Conservation (phyloP, 2,113 vertebrate genomes). For the Campylorhamphus procurvoides region DNA sequence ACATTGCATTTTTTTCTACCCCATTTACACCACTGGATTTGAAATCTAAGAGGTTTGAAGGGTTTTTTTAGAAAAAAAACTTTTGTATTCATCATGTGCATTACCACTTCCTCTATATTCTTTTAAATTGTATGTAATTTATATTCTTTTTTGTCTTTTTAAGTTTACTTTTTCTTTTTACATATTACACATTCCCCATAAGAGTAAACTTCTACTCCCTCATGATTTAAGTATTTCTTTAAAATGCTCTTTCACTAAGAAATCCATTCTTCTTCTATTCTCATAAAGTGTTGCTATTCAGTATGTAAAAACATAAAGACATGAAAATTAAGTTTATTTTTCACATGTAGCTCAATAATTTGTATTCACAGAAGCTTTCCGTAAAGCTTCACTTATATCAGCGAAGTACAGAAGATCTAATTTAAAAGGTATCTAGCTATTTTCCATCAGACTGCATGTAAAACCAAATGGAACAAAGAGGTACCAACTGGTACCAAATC, state of each 20-base stretch:
- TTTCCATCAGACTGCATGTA: not conserved
- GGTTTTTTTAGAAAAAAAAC: too few species aligned
- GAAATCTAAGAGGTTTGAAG: not conserved
- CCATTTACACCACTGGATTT: not conserved
- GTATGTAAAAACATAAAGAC: not conserved
- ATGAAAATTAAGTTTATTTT: not conserved
- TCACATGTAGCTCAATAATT: not conserved
- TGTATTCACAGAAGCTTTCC: not conserved
- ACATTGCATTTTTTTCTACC: not conserved
- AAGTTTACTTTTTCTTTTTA: not conserved
- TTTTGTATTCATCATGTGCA: not conserved
- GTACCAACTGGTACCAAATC: not conserved
- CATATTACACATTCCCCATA: not conserved
- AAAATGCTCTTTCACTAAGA: not conserved
- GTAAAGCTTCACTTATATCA: not conserved
- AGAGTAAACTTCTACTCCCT: not conserved
- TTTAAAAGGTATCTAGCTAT: fast-evolving
- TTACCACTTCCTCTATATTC: not conserved
- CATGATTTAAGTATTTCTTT: not conserved
- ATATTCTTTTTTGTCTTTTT: not conserved
- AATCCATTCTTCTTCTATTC: not conserved
- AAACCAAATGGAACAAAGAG: not conserved
- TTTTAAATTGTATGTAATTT: not conserved
- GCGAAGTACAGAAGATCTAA: not conserved
- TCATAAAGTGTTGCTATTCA: not conserved